Base-by-base conservation (phyloP, 2,888 invertebrate genomes). In the Ectropis crepuscularia region DNA sequence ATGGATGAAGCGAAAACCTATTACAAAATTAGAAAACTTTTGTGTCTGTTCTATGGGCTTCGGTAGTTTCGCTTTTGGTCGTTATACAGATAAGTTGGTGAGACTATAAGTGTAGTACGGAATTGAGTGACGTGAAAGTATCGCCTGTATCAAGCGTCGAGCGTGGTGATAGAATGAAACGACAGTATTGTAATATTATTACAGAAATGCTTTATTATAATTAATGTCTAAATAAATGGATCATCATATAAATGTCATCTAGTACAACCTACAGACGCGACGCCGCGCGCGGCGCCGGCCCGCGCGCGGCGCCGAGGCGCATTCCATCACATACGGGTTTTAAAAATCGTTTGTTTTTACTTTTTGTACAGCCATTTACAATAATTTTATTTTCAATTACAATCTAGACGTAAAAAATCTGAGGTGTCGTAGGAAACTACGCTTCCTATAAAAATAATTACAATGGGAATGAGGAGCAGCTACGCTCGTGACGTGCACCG, bases 161-260 rank as follows among this genome's bases (percentile, higher is more conserved):
- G 57, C 37, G 39, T 2, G 6, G 39, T 12, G 12, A n/a, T 8
- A 16, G 54, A 89, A 86, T 88, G 77, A 91, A 91, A 91, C 87
- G 65, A 85, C 76, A 76, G 64, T 75, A 85, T 91, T 90, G 90
- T 91, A 91, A 92, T 92, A 91, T 94, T 94, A 94, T 94, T 94
- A 94, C 94, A 94, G 94, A 94, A 94, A 94, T 94, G 93, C 94
- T 94, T 94, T 94, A 94, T 94, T 91, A 92, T 90, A 94, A 94
- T 93, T 94, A 94, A 94, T 94, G 92, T 94, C 94, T 94, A 93
- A 93, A 92, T 93, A 94, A 93, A 94, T 94, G 94, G 93, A 93
- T 94, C 93, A 92, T 93, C 93, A 93, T 92, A 89, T 90, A 92
- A 92, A 92, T 88, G 92, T 93, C 88, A 91, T 91, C 92, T 92